Evolutionary conservation across 2,888 invertebrate species (phyloP).

Genomic region (Zygaena filipendulae): DNA sequence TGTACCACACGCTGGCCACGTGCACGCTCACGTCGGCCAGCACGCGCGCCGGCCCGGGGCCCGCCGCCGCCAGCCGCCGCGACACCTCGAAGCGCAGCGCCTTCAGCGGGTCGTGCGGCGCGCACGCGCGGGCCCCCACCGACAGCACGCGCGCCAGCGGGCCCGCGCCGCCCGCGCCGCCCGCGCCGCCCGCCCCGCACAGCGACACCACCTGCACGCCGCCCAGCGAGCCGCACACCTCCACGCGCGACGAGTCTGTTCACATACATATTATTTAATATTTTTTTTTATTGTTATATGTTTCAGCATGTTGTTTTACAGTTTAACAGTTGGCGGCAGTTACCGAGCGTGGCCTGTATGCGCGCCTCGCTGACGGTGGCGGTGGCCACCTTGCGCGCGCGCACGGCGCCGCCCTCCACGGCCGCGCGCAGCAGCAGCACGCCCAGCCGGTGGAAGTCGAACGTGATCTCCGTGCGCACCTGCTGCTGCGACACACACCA

Average conservation of each 20-base stretch:
- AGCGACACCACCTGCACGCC: conserved; percentile 92
- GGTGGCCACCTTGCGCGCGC: conserved; percentile 91
- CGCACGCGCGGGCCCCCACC: conserved; percentile 69
- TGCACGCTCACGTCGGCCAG: conserved; percentile 49
- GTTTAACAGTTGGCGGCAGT: too few relatives aligned
- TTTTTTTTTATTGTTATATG: too few relatives aligned
- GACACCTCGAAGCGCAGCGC: conserved; percentile 41
- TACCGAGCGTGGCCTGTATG: conserved; percentile 85
- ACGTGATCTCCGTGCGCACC: conserved; percentile 83
- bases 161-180: too few relatives aligned
- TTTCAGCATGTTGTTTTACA: too few relatives aligned
- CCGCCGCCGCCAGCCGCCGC: conserved; percentile 22
- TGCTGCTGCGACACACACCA: conserved; percentile 27
- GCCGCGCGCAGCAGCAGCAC: conserved; percentile 86
- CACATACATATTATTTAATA: conserved; percentile 9
- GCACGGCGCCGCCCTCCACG: conserved; percentile 74
- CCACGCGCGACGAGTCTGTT: conserved; percentile 62
- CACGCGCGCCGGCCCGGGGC: conserved; percentile 25
- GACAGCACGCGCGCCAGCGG: conserved; percentile 87
- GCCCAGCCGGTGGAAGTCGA: conserved; percentile 93
- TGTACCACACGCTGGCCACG: conserved; percentile 94
- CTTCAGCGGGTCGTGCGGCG: conserved; percentile 23
- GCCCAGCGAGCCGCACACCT: conserved; percentile 88
- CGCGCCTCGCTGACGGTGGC: conserved; percentile 92
- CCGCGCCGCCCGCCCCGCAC: conserved; percentile 76